phyloP scores from a whole-genome alignment of 2,113 vertebrate species.

The Amphilophus citrinellus region DNA sequence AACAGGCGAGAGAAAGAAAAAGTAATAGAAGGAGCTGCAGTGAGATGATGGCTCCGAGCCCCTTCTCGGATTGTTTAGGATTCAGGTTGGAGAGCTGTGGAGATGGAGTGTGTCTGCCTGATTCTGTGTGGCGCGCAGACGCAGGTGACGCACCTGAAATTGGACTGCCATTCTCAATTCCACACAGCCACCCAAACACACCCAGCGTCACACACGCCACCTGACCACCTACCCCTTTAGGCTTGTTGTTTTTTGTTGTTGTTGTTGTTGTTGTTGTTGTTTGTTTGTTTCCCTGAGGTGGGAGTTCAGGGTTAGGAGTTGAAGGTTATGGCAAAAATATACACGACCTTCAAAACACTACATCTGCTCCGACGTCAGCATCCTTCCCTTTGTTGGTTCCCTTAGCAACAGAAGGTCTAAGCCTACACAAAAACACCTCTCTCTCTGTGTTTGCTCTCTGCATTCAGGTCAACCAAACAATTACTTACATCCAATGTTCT shows the following conservation, averaged over 20 bases:
- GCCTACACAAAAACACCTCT: slow-evolving; percentile 41
- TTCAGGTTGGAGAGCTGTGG: slow-evolving; percentile 28
- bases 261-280: too few relatives aligned
- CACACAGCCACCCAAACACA: neutral
- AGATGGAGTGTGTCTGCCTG: slow-evolving; percentile 41
- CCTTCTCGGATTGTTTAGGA: slow-evolving; percentile 42
- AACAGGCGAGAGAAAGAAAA: neutral
- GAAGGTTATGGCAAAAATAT: slow-evolving; percentile 14
- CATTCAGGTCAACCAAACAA: slow-evolving; percentile 31
- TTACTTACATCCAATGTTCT: slow-evolving; percentile 24
- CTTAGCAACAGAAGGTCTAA: slow-evolving; percentile 57
- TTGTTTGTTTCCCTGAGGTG: neutral
- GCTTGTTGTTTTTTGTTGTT: neutral
- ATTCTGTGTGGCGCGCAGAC: slow-evolving; percentile 13
- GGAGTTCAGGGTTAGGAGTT: slow-evolving; percentile 13
- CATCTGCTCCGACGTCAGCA: slow-evolving; percentile 34
- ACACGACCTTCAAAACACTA: slow-evolving; percentile 4
- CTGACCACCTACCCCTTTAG: neutral
- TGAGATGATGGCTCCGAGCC: slow-evolving; percentile 26
- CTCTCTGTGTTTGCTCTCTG: neutral
- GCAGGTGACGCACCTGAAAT: slow-evolving; percentile 59
- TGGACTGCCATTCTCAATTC: slow-evolving; percentile 57
- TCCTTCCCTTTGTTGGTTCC: slow-evolving; percentile 42
- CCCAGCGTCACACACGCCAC: neutral
- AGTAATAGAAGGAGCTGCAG: neutral